These are phyloP conservation scores for Leucozona laternaria DNA, from an alignment of 2,888 invertebrate species.

Conservation along the genomic window DNA sequence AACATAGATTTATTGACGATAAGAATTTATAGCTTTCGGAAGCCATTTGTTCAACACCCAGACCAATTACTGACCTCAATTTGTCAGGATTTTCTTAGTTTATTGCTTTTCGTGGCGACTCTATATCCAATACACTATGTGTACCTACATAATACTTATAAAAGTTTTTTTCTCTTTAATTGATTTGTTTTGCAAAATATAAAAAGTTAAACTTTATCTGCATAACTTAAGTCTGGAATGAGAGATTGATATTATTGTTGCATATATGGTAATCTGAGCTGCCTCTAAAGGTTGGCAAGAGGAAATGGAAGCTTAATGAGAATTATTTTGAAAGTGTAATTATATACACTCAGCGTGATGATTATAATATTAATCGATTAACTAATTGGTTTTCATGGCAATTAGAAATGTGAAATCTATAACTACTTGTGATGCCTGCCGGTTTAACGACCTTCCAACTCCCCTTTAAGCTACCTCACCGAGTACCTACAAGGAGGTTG, in stretches of 20 bases:
- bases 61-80: slow-evolving; percentile 65
- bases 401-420: slow-evolving; percentile 26
- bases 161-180: background rate
- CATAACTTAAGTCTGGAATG: background rate
- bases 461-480: background rate
- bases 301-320: background rate
- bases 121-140: background rate
- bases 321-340: slow-evolving; percentile 30
- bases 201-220: slow-evolving; percentile 4
- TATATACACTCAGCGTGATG: slow-evolving; percentile 10
- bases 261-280: slow-evolving; percentile 1
- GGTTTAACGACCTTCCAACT: background rate
- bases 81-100: slow-evolving; percentile 49
- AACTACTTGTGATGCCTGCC: background rate
- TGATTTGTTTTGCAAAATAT: slow-evolving; percentile 28
- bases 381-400: slow-evolving; percentile 55
- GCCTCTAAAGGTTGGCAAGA: background rate
- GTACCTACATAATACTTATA: background rate
- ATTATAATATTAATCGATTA: slow-evolving; percentile 52
- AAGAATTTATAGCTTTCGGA: slow-evolving; percentile 59
- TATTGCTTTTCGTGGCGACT: slow-evolving; percentile 40
- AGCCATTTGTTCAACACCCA: slow-evolving; percentile 57
- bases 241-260: background rate
- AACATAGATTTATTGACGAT: slow-evolving; percentile 55
- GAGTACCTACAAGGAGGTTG: background rate